phyloP scores from a whole-genome alignment of 1,140 invertebrate species.

The Lepidurus packardi region DNA sequence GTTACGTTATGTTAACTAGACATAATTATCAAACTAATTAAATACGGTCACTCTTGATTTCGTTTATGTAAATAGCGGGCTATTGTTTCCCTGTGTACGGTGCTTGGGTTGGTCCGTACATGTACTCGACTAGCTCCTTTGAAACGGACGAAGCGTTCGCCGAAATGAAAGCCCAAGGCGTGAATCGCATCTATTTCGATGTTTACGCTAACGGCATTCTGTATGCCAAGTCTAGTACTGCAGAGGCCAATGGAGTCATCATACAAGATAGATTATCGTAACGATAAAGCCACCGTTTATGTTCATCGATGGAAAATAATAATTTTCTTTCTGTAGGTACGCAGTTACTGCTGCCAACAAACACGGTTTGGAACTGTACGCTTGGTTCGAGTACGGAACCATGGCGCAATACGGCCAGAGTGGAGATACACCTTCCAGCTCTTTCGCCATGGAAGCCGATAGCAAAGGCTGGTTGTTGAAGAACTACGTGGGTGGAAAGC shows the following conservation, averaged over 20 bases:
- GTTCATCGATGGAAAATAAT: neutral
- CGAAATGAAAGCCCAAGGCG: conserved; percentile 24
- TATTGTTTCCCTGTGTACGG: conserved; percentile 34
- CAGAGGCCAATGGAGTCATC: conserved; percentile 10
- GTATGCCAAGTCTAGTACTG: conserved; percentile 30
- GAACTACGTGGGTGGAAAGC: conserved; percentile 12
- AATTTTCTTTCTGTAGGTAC: conserved; percentile 7
- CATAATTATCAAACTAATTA: too few species aligned
- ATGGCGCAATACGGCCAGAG: conserved; percentile 31
- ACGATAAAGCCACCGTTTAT: neutral
- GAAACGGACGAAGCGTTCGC: conserved; percentile 33
- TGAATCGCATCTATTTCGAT: conserved; percentile 33
- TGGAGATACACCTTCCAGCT: conserved; percentile 8
- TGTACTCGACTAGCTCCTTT: neutral
- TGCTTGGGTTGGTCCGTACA: conserved; percentile 32
- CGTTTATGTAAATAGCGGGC: neutral
- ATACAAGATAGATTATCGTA: conserved; percentile 25
- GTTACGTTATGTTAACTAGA: too few species aligned
- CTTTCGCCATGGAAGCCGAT: conserved; percentile 16
- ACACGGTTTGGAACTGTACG: conserved; percentile 32
- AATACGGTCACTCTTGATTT: too few species aligned
- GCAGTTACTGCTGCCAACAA: conserved; percentile 27
- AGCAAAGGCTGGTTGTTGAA: conserved; percentile 30
- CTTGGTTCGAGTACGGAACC: conserved; percentile 33
- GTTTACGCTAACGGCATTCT: conserved; percentile 32